Percentiles rank a stretch among this genome's conserved stretches.
Evolutionary conservation across 2,888 invertebrate species (phyloP).

Genomic region (Electrophaes corylata): DNA sequence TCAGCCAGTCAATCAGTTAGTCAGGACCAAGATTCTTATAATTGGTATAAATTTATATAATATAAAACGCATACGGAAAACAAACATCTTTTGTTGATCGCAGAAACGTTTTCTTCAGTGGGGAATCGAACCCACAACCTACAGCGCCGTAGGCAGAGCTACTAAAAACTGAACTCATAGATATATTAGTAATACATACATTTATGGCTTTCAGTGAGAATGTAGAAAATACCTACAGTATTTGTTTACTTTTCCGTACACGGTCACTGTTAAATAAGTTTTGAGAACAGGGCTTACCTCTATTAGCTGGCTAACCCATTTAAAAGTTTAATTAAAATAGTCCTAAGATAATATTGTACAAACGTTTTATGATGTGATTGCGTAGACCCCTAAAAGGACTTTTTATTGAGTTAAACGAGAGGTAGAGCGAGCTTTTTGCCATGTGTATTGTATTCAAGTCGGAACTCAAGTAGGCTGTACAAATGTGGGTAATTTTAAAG

Average conservation of each 20-base stretch:
- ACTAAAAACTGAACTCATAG: too few relatives aligned
- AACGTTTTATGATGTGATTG: constrained; percentile 54
- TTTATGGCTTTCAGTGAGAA: too few relatives aligned
- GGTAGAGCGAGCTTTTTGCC: constrained; percentile 32
- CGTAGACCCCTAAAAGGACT: constrained; percentile 49
- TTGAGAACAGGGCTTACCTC: constrained; percentile 37
- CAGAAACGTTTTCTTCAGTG: too few relatives aligned
- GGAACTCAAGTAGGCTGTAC: constrained; percentile 23
- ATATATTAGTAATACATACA: too few relatives aligned
- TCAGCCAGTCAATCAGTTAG: too few relatives aligned
- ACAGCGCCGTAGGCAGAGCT: too few relatives aligned
- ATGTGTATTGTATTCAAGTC: constrained; percentile 34
- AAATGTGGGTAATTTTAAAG: constrained; percentile 28
- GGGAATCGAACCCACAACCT: too few relatives aligned
- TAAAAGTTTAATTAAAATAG: constrained; percentile 67
- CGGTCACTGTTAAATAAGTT: constrained; percentile 8
- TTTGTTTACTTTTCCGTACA: constrained; percentile 9
- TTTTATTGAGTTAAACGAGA: constrained; percentile 47
- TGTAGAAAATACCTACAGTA: background rate
- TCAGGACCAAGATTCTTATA: too few relatives aligned
- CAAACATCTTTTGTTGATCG: too few relatives aligned
- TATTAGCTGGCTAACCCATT: constrained; percentile 49
- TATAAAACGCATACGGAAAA: too few relatives aligned
- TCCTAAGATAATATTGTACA: constrained; percentile 67
- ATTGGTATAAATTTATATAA: too few relatives aligned